phyloP scores from a whole-genome alignment of 2,797 vertebrate genomes.

The Sebastes minor region DNA sequence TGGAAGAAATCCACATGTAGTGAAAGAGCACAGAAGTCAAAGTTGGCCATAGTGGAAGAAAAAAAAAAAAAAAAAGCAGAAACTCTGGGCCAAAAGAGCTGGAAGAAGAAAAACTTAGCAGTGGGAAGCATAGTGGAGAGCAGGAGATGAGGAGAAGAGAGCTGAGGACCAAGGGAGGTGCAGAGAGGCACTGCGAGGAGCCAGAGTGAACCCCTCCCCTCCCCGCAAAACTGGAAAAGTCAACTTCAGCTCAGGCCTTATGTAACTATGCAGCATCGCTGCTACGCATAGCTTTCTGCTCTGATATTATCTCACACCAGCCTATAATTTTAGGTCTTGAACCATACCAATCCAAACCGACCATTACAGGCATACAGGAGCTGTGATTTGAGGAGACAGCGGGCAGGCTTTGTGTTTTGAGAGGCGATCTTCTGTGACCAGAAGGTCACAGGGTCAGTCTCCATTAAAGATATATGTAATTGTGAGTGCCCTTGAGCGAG shows the following conservation, averaged over 20 bases:
- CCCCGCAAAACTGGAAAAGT: constrained; percentile 4
- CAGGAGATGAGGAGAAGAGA: constrained; percentile 12
- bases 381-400: neutral
- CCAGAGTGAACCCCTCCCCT: neutral
- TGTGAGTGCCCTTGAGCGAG: neutral
- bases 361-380: neutral
- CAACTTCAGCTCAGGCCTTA: constrained; percentile 44
- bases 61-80: constrained; percentile 1
- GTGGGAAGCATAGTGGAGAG: constrained; percentile 25
- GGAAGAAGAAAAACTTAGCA: constrained; percentile 22
- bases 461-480: neutral
- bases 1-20: constrained; percentile 23
- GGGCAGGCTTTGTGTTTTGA: neutral
- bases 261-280: constrained; percentile 28
- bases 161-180: constrained; percentile 35
- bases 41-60: constrained; percentile 31
- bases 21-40: constrained; percentile 27
- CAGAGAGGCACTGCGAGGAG: constrained; percentile 17
- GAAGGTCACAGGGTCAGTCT: constrained; percentile 14
- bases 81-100: constrained; percentile 38
- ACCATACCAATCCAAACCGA: constrained; percentile 1
- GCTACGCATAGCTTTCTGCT: neutral
- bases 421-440: neutral
- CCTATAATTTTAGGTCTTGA: constrained; percentile 28
- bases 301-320: constrained; percentile 9